Evolutionary conservation across 2,113 vertebrate species (phyloP).

Genomic region (Zosterops borbonicus): DNA sequence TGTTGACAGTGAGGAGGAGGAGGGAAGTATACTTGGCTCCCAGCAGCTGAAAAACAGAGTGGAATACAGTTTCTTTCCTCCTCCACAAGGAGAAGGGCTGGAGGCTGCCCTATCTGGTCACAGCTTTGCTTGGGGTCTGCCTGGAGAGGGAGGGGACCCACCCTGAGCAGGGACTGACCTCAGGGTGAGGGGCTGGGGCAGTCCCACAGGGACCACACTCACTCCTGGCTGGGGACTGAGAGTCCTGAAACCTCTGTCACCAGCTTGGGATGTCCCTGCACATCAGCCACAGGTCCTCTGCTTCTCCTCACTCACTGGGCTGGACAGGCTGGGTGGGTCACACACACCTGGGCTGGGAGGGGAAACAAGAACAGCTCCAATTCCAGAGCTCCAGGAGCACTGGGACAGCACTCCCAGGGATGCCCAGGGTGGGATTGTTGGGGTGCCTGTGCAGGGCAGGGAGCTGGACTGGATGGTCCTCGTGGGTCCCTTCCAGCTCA

Average conservation of each 20-base stretch:
- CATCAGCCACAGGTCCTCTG: background rate
- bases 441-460: background rate
- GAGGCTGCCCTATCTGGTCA: background rate
- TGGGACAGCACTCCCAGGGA: accelerated
- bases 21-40: constrained; percentile 27
- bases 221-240: background rate
- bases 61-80: background rate
- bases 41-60: constrained; percentile 23
- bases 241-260: background rate
- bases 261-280: background rate
- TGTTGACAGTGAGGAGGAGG: constrained; percentile 52
- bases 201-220: background rate
- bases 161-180: background rate
- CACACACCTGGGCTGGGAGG: background rate
- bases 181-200: background rate
- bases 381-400: background rate
- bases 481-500: background rate
- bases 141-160: background rate
- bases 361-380: background rate
- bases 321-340: background rate
- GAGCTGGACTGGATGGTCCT: background rate
- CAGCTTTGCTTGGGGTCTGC: background rate
- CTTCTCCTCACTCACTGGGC: background rate
- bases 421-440: background rate
- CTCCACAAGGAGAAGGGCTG: background rate